Conservation (phyloP, 2,797 vertebrate species). For the Coregonus ussuriensis region DNA sequence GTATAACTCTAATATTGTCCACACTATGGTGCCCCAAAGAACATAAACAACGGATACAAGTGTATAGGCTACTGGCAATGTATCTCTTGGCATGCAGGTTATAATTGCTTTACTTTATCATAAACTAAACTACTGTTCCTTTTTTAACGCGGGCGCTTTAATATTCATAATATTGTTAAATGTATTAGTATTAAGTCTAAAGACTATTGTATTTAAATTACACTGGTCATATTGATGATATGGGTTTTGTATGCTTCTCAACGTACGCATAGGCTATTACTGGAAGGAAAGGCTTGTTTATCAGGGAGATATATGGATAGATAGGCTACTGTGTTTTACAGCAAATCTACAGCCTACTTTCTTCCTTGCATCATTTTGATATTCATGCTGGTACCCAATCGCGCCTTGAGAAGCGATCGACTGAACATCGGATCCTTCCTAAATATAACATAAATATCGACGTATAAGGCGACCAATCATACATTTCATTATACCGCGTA, state of each 20-base stretch:
- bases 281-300: no score
- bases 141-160: not conserved
- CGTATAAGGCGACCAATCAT: not conserved
- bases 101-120: not conserved
- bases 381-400: not conserved
- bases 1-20: not conserved
- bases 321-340: not conserved
- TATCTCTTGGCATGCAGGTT: not conserved
- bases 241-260: no score
- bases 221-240: no score
- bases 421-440: not conserved
- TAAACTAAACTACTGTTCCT: not conserved
- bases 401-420: no score
- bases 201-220: not conserved
- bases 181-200: not conserved
- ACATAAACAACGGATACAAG: not conserved
- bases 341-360: not conserved
- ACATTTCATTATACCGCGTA: not conserved
- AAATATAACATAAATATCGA: not conserved
- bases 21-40: not conserved
- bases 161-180: slow-evolving; percentile 35
- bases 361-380: not conserved
- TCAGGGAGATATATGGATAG: not conserved
- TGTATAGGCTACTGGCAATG: not conserved
- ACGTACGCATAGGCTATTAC: no score